These are phyloP conservation scores for Rhorus exstirpatorius DNA, from an alignment of 2,888 invertebrate species.

Conservation along the genomic window DNA sequence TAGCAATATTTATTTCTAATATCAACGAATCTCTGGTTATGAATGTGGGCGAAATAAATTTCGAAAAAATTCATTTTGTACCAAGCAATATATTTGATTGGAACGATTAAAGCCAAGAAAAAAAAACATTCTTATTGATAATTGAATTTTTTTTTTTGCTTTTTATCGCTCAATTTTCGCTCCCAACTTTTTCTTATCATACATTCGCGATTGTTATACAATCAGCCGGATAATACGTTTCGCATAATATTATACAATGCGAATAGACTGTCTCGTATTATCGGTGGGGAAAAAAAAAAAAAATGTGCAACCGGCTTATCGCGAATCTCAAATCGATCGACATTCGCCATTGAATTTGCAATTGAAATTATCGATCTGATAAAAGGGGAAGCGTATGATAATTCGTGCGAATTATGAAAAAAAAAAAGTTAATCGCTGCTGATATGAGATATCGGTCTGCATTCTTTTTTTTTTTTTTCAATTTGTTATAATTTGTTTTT, in stretches of 20 bases:
- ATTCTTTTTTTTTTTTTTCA: not conserved
- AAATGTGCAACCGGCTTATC: conserved; percentile 45
- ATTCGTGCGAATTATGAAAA: conserved; percentile 1
- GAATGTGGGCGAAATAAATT: too few relatives aligned
- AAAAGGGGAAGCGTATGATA: conserved; percentile 6
- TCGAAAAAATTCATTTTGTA: too few relatives aligned
- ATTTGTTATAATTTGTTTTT: too few relatives aligned
- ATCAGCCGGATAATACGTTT: conserved; percentile 5
- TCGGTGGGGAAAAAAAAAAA: conserved; percentile 22
- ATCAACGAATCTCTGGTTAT: too few relatives aligned
- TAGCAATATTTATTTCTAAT: too few relatives aligned
- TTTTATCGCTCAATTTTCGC: too few relatives aligned
- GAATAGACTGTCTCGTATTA: conserved; percentile 1
- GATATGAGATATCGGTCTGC: conserved; percentile 2
- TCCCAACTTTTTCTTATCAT: too few relatives aligned
- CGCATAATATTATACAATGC: conserved; percentile 46
- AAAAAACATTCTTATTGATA: too few relatives aligned
- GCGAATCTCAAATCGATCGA: conserved; percentile 18
- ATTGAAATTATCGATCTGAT: conserved; percentile 33
- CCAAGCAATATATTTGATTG: too few relatives aligned
- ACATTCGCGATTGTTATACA: conserved; percentile 44
- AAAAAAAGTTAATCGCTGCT: conserved; percentile 14
- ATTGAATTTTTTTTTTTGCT: too few relatives aligned
- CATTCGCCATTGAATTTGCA: conserved; percentile 48
- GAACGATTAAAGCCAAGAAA: too few relatives aligned